Conservation (phyloP, 2,888 invertebrate genomes). For the Limnephilus auricula region DNA sequence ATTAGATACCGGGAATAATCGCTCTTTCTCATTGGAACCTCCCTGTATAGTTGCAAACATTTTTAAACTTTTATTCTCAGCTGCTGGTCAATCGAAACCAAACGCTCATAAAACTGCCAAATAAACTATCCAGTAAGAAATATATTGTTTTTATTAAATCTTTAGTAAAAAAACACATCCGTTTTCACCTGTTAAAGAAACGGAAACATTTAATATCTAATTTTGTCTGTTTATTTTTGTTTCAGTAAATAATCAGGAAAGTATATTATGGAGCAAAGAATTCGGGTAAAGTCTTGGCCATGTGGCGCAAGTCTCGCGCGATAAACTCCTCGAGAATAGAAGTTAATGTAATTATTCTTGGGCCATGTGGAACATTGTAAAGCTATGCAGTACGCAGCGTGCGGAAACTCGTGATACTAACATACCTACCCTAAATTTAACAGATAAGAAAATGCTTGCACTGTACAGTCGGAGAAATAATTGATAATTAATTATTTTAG, state of each 20-base stretch:
- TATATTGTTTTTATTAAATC: too few species aligned
- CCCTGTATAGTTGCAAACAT: too few species aligned
- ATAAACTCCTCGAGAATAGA: not conserved
- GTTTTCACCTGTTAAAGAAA: not conserved
- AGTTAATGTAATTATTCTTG: not conserved
- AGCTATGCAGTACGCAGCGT: not conserved
- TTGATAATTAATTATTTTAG: too few species aligned
- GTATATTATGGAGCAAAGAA: not conserved
- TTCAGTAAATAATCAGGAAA: not conserved
- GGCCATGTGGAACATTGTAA: not conserved
- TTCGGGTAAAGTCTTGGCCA: not conserved
- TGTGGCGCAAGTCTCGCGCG: not conserved
- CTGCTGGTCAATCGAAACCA: too few species aligned
- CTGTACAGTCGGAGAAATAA: too few species aligned
- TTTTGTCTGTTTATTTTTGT: not conserved
- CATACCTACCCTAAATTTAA: too few species aligned
- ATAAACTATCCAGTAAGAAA: too few species aligned
- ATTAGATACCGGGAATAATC: too few species aligned
- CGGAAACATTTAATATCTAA: not conserved
- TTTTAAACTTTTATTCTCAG: too few species aligned
- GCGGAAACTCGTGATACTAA: not conserved
- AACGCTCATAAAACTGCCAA: too few species aligned
- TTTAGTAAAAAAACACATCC: not conserved
- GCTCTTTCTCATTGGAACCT: too few species aligned
- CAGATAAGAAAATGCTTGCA: too few species aligned